Evolutionary conservation across 1,140 invertebrate genomes (phyloP).

Genomic region (Riptortus pedestris): DNA sequence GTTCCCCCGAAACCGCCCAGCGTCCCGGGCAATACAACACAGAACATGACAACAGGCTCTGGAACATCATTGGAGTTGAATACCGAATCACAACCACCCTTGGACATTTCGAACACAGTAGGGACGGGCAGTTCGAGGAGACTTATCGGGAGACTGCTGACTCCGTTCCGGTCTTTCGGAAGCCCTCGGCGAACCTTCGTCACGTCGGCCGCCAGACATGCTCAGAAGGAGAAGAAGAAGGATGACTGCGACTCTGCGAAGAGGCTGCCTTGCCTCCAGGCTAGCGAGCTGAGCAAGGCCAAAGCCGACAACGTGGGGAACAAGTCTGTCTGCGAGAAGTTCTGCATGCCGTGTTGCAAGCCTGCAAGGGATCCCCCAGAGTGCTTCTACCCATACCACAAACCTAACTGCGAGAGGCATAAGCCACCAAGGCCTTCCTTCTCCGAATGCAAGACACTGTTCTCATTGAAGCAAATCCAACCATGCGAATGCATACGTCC

Average conservation of each 20-base stretch:
- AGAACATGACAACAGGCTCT: no score
- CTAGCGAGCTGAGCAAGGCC: background rate
- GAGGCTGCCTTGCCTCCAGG: slow-evolving; percentile 4
- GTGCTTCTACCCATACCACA: slow-evolving; percentile 22
- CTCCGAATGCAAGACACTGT: slow-evolving; percentile 18
- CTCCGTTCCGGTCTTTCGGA: no score
- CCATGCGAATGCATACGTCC: slow-evolving; percentile 4
- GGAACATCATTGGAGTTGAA: background rate
- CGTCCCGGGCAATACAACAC: no score
- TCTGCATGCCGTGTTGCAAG: slow-evolving; percentile 23
- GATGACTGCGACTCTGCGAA: background rate
- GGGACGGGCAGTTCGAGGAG: background rate
- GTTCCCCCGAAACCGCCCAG: no score
- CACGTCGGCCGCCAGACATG: background rate
- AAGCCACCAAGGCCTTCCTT: slow-evolving; percentile 21
- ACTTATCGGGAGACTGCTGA: no score
- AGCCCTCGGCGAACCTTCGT: no score
- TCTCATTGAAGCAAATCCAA: background rate
- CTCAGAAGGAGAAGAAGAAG: background rate
- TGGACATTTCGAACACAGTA: background rate
- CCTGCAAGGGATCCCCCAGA: slow-evolving; percentile 20
- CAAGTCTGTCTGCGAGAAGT: slow-evolving; percentile 8
- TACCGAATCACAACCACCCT: background rate
- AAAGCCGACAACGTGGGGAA: background rate
- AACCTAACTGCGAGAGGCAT: background rate